A percentile compares a stretch with the other conserved stretches of the same genome.
These are phyloP conservation scores for Capreolus pygargus DNA, from an alignment of 2,113 vertebrate species.

Conservation along the genomic window DNA sequence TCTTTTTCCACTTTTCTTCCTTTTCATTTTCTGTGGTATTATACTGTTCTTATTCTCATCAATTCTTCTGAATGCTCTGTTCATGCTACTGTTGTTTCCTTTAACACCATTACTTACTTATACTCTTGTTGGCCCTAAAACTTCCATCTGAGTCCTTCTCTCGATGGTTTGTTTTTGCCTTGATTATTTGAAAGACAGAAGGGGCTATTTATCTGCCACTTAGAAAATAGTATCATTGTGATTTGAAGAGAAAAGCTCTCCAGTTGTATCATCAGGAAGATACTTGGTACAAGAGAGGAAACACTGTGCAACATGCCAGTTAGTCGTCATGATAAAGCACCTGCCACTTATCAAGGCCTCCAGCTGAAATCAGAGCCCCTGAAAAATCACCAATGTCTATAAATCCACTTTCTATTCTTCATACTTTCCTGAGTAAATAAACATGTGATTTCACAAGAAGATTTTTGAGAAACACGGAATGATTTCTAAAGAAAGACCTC, in stretches of 20 bases:
- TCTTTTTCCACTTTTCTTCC: background rate
- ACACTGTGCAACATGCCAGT: background rate
- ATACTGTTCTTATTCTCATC: background rate
- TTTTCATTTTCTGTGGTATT: background rate
- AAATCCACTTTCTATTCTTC: background rate
- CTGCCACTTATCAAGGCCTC: background rate
- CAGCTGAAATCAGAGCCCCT: background rate
- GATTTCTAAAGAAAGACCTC: background rate
- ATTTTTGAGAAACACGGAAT: background rate
- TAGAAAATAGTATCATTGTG: background rate
- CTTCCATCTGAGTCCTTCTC: background rate
- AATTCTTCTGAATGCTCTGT: background rate
- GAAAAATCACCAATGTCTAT: background rate
- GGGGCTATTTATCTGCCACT: background rate
- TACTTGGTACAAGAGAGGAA: background rate
- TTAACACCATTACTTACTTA: background rate
- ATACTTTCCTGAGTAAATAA: background rate
- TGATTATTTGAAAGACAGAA: slow-evolving; percentile 22
- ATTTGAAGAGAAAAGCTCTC: slow-evolving; percentile 13
- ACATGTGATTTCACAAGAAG: background rate
- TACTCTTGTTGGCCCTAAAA: background rate
- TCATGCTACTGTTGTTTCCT: background rate
- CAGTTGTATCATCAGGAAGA: background rate
- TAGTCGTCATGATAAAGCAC: background rate
- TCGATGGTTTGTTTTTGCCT: background rate